Evolutionary conservation across 1,140 invertebrate genomes (phyloP).

Genomic region (Ctenoplectra terminalis): DNA sequence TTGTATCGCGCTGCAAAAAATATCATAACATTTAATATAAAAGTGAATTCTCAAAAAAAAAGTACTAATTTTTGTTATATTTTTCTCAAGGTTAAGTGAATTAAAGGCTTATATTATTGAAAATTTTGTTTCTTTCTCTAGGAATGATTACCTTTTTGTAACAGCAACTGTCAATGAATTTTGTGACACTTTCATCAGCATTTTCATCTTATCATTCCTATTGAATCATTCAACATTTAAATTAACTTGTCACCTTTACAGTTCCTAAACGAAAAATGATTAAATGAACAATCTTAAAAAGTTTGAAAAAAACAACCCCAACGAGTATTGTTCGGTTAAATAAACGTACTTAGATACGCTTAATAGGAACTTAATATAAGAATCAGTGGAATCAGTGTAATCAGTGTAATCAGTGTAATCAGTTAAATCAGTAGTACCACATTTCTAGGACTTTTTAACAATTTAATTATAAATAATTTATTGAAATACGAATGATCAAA

Average conservation of each 20-base stretch:
- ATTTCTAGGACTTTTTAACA: neutral
- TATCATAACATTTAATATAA: neutral
- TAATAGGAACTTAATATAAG: neutral
- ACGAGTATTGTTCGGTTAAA: neutral
- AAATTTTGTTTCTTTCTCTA: neutral
- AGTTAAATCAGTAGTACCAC: conserved; percentile 8
- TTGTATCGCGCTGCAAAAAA: conserved; percentile 58
- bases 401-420: too few species aligned
- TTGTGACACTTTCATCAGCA: conserved; percentile 62
- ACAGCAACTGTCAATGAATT: conserved; percentile 58
- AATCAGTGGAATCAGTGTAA: too few species aligned
- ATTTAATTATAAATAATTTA: neutral
- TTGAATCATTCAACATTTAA: conserved; percentile 47
- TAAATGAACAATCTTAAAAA: neutral
- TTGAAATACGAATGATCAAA: neutral
- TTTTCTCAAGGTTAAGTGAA: conserved; percentile 14
- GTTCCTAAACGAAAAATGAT: neutral
- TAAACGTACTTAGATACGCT: neutral
- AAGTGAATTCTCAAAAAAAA: neutral
- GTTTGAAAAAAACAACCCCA: conserved; percentile 1
- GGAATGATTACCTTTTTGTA: conserved; percentile 69
- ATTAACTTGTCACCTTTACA: neutral
- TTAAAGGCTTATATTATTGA: conserved; percentile 16
- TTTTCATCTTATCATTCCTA: conserved; percentile 49
- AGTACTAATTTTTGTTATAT: neutral